A percentile compares a stretch with the other conserved stretches of the same genome.
Conservation (phyloP, 2,888 invertebrate genomes). For the Melanotus villosus region DNA sequence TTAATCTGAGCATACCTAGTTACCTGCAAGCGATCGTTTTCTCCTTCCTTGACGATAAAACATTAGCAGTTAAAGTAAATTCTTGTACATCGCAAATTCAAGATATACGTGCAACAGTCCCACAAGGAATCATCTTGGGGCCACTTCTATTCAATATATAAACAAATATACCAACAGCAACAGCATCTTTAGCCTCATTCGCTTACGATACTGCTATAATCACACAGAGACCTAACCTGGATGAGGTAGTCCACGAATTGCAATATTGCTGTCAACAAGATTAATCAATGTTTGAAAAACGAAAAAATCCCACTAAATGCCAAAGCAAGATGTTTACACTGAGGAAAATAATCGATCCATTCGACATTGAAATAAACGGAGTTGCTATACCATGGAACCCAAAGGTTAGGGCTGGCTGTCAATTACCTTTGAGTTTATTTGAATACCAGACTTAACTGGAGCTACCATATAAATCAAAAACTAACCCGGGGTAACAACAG, state of each 20-base stretch:
- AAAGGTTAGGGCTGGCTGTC: no score
- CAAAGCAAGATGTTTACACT: constrained; percentile 6
- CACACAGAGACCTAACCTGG: background rate
- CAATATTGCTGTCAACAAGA: background rate
- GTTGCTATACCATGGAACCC: no score
- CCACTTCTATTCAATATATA: constrained; percentile 35
- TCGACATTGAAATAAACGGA: background rate
- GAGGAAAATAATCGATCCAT: constrained; percentile 2
- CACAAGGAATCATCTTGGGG: constrained; percentile 49
- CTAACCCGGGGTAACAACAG: no score
- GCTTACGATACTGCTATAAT: background rate
- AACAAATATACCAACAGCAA: background rate
- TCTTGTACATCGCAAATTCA: constrained; percentile 45
- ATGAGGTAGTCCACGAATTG: constrained; percentile 41
- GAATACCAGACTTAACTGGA: no score
- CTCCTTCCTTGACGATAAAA: constrained; percentile 44
- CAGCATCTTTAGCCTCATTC: background rate
- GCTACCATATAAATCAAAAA: no score
- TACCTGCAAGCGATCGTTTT: constrained; percentile 48
- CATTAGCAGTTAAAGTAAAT: constrained; percentile 3
- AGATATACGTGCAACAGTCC: constrained; percentile 53
- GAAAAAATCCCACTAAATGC: no score
- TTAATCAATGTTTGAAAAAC: background rate
- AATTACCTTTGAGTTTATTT: no score
- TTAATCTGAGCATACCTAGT: constrained; percentile 35